Conservation (phyloP, 2,113 vertebrate species). For the Sterrhoptilus dennistouni region DNA sequence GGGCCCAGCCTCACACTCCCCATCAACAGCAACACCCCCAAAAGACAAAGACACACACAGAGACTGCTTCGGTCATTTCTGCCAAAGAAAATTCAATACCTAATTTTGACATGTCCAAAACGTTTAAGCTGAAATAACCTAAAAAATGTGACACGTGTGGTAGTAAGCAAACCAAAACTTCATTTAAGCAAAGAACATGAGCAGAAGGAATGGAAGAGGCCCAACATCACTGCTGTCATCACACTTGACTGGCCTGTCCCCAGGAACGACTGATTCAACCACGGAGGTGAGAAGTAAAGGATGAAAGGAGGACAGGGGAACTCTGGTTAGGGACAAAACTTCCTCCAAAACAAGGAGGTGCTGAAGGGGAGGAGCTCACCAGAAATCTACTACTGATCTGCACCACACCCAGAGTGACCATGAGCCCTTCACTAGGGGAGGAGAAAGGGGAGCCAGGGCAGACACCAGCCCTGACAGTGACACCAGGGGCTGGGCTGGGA, state of each 20-base stretch:
- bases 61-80: not conserved
- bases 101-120: not conserved
- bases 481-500: not conserved
- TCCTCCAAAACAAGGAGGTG: not conserved
- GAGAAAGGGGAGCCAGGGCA: not conserved
- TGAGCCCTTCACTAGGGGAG: accelerated
- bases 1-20: not conserved
- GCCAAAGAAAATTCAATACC: not conserved
- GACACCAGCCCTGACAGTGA: not conserved
- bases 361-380: not conserved
- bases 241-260: too few relatives aligned
- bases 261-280: not conserved
- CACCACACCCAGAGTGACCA: not conserved
- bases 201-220: not conserved
- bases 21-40: not conserved
- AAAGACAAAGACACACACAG: accelerated
- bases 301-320: not conserved
- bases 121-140: not conserved
- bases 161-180: not conserved
- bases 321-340: not conserved
- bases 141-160: not conserved
- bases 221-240: not conserved
- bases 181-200: not conserved
- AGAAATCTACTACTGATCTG: not conserved
- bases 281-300: not conserved